These are phyloP conservation scores for Siphonodentalium dalli DNA, from an alignment of 2,888 invertebrate genomes.

Conservation along the genomic window DNA sequence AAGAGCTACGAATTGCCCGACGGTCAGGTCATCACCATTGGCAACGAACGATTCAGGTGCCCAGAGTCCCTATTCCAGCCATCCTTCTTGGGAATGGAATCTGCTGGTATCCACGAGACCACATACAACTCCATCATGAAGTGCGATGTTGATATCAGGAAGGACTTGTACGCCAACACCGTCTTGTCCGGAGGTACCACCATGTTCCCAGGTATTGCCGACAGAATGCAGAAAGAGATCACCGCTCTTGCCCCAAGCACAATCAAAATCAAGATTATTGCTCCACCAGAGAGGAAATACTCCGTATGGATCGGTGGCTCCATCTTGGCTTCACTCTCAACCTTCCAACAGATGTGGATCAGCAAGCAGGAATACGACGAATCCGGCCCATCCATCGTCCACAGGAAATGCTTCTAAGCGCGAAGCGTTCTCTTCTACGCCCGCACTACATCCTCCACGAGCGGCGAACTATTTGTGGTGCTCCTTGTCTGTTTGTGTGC, in stretches of 20 bases:
- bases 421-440: too few relatives aligned
- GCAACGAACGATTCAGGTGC: constrained; percentile 61
- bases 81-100: constrained; percentile 60
- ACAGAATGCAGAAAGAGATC: constrained; percentile 33
- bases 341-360: constrained; percentile 60
- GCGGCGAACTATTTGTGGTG: too few relatives aligned
- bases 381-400: constrained; percentile 70
- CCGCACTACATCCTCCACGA: too few relatives aligned
- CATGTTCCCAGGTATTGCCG: constrained; percentile 83
- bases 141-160: constrained; percentile 53
- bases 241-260: constrained; percentile 27
- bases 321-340: constrained; percentile 81
- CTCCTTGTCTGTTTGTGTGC: too few relatives aligned
- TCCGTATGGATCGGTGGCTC: constrained; percentile 99
- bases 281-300: constrained; percentile 76
- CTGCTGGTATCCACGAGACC: constrained; percentile 30
- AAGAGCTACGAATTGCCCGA: too few relatives aligned
- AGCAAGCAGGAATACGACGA: constrained; percentile 55
- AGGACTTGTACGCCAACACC: constrained; percentile 64
- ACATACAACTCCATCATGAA: constrained; percentile 52
- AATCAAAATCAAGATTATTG: constrained; percentile 35
- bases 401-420: constrained; percentile 53
- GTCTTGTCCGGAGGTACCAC: constrained; percentile 91
- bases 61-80: constrained; percentile 63
- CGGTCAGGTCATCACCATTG: too few relatives aligned